Percentiles rank a stretch among this genome's conserved stretches.
Conservation (phyloP, 2,797 vertebrate species). For the Gouania willdenowi region DNA sequence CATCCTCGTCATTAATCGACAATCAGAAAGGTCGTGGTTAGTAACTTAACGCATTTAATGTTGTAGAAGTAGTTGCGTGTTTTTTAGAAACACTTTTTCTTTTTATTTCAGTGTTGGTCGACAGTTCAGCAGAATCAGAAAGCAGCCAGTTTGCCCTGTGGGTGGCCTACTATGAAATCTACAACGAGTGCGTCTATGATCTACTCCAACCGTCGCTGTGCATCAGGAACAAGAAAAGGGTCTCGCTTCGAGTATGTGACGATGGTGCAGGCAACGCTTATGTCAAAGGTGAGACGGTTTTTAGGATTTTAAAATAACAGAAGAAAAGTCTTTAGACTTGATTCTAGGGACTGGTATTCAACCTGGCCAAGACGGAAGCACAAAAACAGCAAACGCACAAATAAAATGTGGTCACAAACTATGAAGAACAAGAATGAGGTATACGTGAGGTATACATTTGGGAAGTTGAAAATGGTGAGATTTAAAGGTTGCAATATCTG, state of each 20-base stretch:
- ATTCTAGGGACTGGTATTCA: no score
- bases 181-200: slow-evolving; percentile 88
- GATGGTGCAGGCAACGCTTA: slow-evolving; percentile 84
- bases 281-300: slow-evolving; percentile 79
- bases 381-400: no score
- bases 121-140: slow-evolving; percentile 15
- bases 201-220: slow-evolving; percentile 69
- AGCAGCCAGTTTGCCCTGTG: slow-evolving; percentile 77
- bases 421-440: no score
- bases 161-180: slow-evolving; percentile 90
- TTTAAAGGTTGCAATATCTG: no score
- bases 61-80: no score
- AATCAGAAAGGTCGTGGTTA: slow-evolving; percentile 51
- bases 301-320: no score
- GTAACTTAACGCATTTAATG: background rate
- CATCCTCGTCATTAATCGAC: slow-evolving; percentile 43
- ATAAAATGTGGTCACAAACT: no score
- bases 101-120: slow-evolving; percentile 18
- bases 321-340: no score
- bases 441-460: no score
- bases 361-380: no score
- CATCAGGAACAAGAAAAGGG: slow-evolving; percentile 75
- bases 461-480: no score
- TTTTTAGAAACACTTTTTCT: no score
- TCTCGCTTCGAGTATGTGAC: slow-evolving; percentile 81